phyloP scores from a whole-genome alignment of 2,888 invertebrate genomes.

The Erannis defoliaria region DNA sequence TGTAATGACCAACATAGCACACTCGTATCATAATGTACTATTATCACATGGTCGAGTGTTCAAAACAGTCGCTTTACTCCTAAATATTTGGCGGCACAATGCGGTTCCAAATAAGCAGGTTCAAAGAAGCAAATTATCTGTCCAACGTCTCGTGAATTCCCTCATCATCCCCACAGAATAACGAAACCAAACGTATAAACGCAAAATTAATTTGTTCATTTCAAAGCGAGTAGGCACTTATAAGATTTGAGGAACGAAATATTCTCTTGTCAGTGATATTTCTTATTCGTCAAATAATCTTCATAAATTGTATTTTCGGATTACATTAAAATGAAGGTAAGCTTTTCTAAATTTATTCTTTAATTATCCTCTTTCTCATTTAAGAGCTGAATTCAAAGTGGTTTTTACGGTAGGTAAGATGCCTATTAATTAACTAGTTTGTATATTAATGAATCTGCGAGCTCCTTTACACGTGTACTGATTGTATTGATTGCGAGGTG shows the following conservation, averaged over 20 bases:
- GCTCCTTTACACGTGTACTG: not conserved
- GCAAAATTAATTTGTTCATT: slow-evolving; percentile 60
- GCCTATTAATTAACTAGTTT: slow-evolving; percentile 2
- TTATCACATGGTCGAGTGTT: not conserved
- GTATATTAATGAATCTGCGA: not conserved
- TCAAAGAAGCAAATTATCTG: slow-evolving; percentile 66
- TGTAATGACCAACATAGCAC: too few species aligned
- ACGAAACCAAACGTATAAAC: slow-evolving; percentile 56
- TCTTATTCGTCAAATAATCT: slow-evolving; percentile 33
- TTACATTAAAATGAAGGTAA: slow-evolving; percentile 26
- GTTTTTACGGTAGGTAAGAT: slow-evolving; percentile 3
- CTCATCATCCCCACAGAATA: slow-evolving; percentile 52
- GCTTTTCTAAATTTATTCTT: slow-evolving; percentile 20
- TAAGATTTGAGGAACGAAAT: slow-evolving; percentile 34
- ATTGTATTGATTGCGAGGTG: too few species aligned
- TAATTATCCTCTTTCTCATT: slow-evolving; percentile 26
- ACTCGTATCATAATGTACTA: too few species aligned
- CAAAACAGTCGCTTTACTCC: slow-evolving; percentile 8
- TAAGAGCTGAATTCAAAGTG: slow-evolving; percentile 18
- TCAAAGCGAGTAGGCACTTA: slow-evolving; percentile 43
- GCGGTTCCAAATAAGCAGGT: slow-evolving; percentile 45
- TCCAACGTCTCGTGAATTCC: slow-evolving; percentile 62
- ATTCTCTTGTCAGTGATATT: slow-evolving; percentile 41
- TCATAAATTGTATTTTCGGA: slow-evolving; percentile 27
- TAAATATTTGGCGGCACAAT: slow-evolving; percentile 46